Evolutionary conservation across 1,140 invertebrate species (phyloP).

Genomic region (Drosophila rufa): DNA sequence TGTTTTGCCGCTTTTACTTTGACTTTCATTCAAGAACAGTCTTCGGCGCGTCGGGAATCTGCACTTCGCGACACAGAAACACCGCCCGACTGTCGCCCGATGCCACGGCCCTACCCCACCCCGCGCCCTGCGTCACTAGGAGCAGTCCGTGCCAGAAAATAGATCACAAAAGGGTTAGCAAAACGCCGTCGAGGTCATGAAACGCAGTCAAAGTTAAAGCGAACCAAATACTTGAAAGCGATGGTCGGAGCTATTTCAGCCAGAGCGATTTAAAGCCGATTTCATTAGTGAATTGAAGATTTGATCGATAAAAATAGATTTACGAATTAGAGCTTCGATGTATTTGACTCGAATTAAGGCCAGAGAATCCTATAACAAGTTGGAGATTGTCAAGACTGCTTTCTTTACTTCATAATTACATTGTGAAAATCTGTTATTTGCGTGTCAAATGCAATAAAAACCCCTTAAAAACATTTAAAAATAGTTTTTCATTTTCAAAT

Average conservation of each 20-base stretch:
- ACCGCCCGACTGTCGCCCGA: conserved; percentile 33
- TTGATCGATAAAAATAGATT: background rate
- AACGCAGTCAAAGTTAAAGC: conserved; percentile 66
- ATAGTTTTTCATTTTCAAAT: too few species aligned
- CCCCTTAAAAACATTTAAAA: too few species aligned
- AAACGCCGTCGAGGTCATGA: conserved; percentile 58
- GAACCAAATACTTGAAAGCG: background rate
- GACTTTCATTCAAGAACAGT: conserved; percentile 84
- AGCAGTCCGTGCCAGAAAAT: conserved; percentile 64
- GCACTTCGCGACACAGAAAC: conserved; percentile 74
- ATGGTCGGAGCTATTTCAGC: background rate
- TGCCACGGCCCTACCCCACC: conserved; percentile 32
- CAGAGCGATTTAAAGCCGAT: conserved; percentile 1
- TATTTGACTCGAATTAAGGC: too few species aligned
- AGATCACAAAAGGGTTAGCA: conserved; percentile 77
- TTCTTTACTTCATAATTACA: too few species aligned
- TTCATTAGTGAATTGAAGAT: background rate
- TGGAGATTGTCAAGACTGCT: too few species aligned
- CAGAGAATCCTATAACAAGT: too few species aligned
- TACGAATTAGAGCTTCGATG: background rate
- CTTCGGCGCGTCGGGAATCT: conserved; percentile 54
- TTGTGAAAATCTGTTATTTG: too few species aligned
- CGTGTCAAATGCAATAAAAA: too few species aligned
- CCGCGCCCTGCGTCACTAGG: conserved; percentile 35
- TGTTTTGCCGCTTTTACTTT: conserved; percentile 84